Evolutionary conservation across 1,140 invertebrate genomes (phyloP).

Genomic region (Myzus persicae): DNA sequence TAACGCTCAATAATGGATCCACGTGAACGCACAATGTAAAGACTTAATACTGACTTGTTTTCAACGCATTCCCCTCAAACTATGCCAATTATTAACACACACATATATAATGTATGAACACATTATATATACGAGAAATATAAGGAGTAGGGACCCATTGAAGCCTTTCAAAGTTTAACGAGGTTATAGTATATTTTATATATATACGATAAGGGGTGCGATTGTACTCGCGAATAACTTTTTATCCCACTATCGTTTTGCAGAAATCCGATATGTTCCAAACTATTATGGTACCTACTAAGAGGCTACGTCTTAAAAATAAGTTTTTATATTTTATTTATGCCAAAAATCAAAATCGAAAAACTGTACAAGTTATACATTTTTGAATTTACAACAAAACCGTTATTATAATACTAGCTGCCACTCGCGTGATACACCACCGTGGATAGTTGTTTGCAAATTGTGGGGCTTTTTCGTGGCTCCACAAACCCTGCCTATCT

Average conservation of each 20-base stretch:
- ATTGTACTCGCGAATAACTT: background rate
- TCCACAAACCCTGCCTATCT: too few species aligned
- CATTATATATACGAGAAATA: background rate
- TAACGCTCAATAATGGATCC: background rate
- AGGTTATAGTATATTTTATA: background rate
- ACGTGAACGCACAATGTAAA: constrained; percentile 7
- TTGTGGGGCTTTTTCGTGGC: too few species aligned
- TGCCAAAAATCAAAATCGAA: background rate
- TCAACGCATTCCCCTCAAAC: background rate
- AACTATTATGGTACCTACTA: background rate
- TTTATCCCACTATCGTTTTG: background rate
- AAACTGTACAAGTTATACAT: background rate
- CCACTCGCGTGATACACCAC: too few species aligned
- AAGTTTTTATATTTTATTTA: background rate
- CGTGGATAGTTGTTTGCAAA: too few species aligned
- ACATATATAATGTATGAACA: background rate
- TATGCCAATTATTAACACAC: background rate
- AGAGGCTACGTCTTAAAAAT: background rate
- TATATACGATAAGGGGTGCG: background rate
- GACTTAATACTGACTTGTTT: constrained; percentile 2
- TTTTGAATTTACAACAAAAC: background rate
- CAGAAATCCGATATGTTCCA: background rate
- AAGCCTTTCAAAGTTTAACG: constrained; percentile 9
- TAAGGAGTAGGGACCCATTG: background rate
- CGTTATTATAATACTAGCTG: background rate